Evolutionary conservation across 2,888 invertebrate species (phyloP).

Genomic region (Lithophane ornitopus): DNA sequence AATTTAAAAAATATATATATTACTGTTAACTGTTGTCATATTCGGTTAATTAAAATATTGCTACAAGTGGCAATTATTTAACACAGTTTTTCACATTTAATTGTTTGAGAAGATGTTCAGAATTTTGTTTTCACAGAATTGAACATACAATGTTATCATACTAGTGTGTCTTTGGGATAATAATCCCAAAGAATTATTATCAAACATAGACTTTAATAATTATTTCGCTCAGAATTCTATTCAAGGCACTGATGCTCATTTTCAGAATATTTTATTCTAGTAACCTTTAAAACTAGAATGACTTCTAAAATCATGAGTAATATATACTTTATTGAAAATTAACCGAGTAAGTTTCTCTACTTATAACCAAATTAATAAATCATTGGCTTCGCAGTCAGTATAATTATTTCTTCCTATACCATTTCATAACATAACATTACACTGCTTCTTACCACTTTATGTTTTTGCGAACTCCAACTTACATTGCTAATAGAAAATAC

Average conservation of each 20-base stretch:
- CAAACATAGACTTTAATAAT: no score
- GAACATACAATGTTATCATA: no score
- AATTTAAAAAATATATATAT: no score
- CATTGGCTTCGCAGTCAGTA: neutral
- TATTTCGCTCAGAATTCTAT: no score
- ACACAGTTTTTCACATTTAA: neutral
- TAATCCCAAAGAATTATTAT: no score
- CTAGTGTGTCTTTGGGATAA: neutral
- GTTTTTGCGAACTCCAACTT: neutral
- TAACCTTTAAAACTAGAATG: neutral
- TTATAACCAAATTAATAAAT: constrained; percentile 13
- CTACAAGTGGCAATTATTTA: neutral
- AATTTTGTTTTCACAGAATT: neutral
- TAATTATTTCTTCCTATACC: neutral
- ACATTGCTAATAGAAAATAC: neutral
- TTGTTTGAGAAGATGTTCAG: neutral
- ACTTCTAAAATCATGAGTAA: neutral
- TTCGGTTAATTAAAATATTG: neutral
- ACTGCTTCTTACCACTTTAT: neutral
- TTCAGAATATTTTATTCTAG: neutral
- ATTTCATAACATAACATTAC: neutral
- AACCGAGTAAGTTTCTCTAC: constrained; percentile 11
- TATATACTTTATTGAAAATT: no score
- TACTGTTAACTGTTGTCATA: no score
- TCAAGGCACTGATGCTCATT: neutral